These are phyloP conservation scores for Hololepta plana DNA, from an alignment of 2,888 invertebrate genomes.

Conservation along the genomic window DNA sequence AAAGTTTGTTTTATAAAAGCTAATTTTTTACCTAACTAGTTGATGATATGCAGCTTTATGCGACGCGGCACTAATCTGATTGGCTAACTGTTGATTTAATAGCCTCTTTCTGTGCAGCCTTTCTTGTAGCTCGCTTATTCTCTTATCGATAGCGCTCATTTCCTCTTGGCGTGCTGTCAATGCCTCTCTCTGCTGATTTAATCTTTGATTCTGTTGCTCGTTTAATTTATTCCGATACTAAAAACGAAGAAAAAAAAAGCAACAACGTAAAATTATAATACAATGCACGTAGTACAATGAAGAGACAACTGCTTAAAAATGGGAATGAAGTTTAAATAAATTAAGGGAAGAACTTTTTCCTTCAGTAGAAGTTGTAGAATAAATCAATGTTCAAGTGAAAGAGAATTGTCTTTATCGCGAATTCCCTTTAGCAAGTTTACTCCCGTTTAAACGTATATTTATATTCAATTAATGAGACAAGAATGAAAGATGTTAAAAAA, in stretches of 20 bases:
- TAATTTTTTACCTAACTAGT: constrained; percentile 21
- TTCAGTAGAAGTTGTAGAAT: too few relatives aligned
- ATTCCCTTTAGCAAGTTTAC: too few relatives aligned
- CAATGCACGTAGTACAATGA: too few relatives aligned
- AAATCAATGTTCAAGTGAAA: too few relatives aligned
- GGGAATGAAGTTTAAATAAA: too few relatives aligned
- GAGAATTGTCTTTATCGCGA: too few relatives aligned
- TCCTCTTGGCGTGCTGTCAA: constrained; percentile 80
- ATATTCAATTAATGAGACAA: too few relatives aligned
- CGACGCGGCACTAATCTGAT: constrained; percentile 35
- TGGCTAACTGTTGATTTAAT: constrained; percentile 57
- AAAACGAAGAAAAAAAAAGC: constrained; percentile 6
- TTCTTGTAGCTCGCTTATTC: constrained; percentile 87
- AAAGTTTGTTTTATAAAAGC: constrained; percentile 1
- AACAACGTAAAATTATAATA: background rate
- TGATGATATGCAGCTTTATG: constrained; percentile 27
- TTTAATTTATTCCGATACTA: constrained; percentile 94
- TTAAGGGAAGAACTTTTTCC: too few relatives aligned
- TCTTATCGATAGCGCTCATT: constrained; percentile 77
- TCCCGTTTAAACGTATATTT: too few relatives aligned
- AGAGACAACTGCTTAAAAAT: too few relatives aligned
- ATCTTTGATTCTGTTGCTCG: constrained; percentile 81
- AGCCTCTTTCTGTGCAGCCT: constrained; percentile 75
- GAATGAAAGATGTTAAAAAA: too few relatives aligned
- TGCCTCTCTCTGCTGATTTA: constrained; percentile 77